phyloP scores from a whole-genome alignment of 2,797 vertebrate species.

The Rhinella marina region DNA sequence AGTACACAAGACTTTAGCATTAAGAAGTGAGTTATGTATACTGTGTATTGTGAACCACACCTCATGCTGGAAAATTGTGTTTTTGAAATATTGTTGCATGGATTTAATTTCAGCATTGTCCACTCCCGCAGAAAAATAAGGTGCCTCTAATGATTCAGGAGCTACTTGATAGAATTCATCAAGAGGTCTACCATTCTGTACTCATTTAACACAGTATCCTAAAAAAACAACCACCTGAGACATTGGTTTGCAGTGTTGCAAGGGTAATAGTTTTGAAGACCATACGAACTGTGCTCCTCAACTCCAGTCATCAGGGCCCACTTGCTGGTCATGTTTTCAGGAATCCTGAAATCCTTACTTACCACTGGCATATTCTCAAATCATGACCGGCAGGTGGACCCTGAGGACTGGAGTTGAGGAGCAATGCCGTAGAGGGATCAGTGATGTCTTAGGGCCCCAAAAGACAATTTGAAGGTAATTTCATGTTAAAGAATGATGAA shows the following conservation, averaged over 20 bases:
- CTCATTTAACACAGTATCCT: neutral
- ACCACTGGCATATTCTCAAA: too few species aligned
- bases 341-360: too few species aligned
- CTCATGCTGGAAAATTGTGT: neutral
- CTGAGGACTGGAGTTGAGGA: too few species aligned
- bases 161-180: neutral
- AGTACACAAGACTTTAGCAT: neutral
- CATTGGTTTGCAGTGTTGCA: neutral
- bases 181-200: neutral
- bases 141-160: neutral
- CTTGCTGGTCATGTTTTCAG: too few species aligned
- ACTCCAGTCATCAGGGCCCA: too few species aligned
- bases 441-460: neutral
- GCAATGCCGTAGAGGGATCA: neutral
- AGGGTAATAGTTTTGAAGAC: too few species aligned
- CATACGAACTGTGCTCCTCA: too few species aligned
- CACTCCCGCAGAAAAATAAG: neutral
- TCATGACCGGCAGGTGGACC: too few species aligned
- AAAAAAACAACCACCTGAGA: neutral
- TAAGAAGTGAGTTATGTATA: neutral
- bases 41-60: conserved; percentile 16
- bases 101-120: neutral
- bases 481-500: neutral
- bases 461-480: neutral
- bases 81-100: neutral